Conservation (phyloP, 2,888 invertebrate species). For the Perithous albicinctus region DNA sequence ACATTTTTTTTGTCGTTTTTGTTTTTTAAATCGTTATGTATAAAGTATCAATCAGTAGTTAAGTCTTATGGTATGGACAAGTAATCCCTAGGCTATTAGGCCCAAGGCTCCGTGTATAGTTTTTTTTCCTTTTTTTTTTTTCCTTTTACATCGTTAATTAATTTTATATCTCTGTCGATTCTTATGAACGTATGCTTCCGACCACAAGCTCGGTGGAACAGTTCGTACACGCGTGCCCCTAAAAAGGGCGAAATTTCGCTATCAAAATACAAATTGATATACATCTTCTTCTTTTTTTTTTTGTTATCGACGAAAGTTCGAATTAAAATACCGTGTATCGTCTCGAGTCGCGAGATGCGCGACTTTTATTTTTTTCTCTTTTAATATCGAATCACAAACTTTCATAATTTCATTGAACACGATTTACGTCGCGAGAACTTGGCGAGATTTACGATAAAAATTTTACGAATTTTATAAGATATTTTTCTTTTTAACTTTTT, state of each 20-base stretch:
- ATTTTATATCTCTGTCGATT: conserved; percentile 20
- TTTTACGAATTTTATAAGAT: conserved; percentile 44
- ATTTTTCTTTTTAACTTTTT: conserved; percentile 27
- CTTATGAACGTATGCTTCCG: conserved; percentile 71
- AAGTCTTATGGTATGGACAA: conserved; percentile 85
- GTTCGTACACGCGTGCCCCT: conserved; percentile 48
- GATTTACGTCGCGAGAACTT: conserved; percentile 47
- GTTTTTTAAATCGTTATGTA: conserved; percentile 68
- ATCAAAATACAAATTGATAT: conserved; percentile 55
- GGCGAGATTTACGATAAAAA: conserved; percentile 41
- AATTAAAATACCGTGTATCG: conserved; percentile 52
- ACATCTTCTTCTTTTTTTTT: background rate
- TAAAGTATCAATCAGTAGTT: conserved; percentile 83
- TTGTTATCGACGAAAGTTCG: conserved; percentile 51
- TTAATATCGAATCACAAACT: conserved; percentile 62
- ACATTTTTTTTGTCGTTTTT: conserved; percentile 77
- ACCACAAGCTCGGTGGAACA: conserved; percentile 68
- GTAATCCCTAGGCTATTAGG: conserved; percentile 82
- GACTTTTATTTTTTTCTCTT: conserved; percentile 36
- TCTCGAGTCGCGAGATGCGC: conserved; percentile 34
- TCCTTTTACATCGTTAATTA: background rate
- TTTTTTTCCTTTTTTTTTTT: conserved; percentile 51
- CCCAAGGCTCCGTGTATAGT: conserved; percentile 76
- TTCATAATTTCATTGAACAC: conserved; percentile 67
- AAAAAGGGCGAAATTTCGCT: conserved; percentile 49